Conservation (phyloP, 2,888 invertebrate species). For the Prosapia bicincta region DNA sequence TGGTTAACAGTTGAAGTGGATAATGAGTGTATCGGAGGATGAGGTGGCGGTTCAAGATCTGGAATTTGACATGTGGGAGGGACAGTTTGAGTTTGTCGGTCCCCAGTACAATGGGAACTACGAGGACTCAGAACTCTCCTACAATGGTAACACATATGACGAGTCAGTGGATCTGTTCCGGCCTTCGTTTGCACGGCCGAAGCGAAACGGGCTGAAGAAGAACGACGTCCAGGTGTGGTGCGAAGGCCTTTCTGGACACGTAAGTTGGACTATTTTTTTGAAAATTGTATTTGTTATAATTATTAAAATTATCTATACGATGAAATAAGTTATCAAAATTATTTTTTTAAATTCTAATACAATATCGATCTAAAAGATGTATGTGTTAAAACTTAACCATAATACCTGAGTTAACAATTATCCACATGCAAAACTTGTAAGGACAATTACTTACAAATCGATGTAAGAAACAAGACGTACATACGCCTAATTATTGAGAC, state of each 20-base stretch:
- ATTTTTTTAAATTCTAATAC: too few relatives aligned
- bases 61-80: conserved; percentile 86
- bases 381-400: too few relatives aligned
- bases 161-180: conserved; percentile 34
- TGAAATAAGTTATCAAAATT: too few relatives aligned
- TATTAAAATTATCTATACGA: too few relatives aligned
- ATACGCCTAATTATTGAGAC: too few relatives aligned
- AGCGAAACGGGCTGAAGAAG: conserved; percentile 29
- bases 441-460: too few relatives aligned
- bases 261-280: too few relatives aligned
- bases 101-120: conserved; percentile 28
- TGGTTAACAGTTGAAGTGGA: not conserved
- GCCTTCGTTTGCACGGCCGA: conserved; percentile 23
- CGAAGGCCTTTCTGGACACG: conserved; percentile 60
- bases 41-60: conserved; percentile 51
- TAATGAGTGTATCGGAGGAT: conserved; percentile 33
- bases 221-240: conserved; percentile 51
- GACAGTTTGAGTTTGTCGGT: conserved; percentile 81
- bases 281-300: too few relatives aligned
- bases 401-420: too few relatives aligned
- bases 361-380: too few relatives aligned
- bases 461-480: too few relatives aligned
- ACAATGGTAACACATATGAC: conserved; percentile 24
- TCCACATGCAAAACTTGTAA: too few relatives aligned
- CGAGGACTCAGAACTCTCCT: conserved; percentile 4